Percentiles rank a stretch among this genome's conserved stretches.
These are phyloP conservation scores for Cyprichromis sp. DNA, from an alignment of 2,113 vertebrate species.

Conservation along the genomic window DNA sequence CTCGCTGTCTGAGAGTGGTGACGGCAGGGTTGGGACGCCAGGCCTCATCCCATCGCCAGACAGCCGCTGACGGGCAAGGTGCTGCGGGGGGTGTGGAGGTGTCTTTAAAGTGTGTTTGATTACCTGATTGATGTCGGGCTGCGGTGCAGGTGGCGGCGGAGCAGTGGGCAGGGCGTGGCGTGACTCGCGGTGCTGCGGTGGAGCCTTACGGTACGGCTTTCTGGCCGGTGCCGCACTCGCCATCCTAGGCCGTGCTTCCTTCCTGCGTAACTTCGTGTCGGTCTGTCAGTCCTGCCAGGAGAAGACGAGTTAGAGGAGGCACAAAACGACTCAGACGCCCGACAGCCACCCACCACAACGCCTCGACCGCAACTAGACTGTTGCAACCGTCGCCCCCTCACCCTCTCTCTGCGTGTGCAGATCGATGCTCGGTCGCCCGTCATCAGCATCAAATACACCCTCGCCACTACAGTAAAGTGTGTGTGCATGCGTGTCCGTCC, in stretches of 20 bases:
- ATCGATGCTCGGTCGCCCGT: constrained; percentile 26
- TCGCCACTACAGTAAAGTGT: background rate
- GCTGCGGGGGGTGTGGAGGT: background rate
- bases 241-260: constrained; percentile 68
- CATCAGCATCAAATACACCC: constrained; percentile 38
- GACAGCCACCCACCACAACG: background rate
- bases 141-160: constrained; percentile 56
- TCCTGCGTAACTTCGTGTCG: background rate
- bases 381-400: background rate
- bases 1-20: constrained; percentile 64
- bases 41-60: background rate
- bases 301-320: background rate
- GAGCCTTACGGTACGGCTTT: constrained; percentile 96
- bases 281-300: constrained; percentile 11
- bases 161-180: constrained; percentile 72
- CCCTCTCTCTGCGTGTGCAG: background rate
- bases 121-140: constrained; percentile 77
- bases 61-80: background rate
- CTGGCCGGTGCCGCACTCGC: constrained; percentile 78
- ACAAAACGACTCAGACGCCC: background rate
- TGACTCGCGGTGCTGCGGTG: constrained; percentile 89
- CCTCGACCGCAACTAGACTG: constrained; percentile 1
- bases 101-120: constrained; percentile 29
- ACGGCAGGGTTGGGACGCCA: background rate
- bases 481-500: background rate